Percentiles rank a stretch among this genome's conserved stretches.
phyloP scores from a whole-genome alignment of 2,113 vertebrate genomes.

The Steatornis caripensis region DNA sequence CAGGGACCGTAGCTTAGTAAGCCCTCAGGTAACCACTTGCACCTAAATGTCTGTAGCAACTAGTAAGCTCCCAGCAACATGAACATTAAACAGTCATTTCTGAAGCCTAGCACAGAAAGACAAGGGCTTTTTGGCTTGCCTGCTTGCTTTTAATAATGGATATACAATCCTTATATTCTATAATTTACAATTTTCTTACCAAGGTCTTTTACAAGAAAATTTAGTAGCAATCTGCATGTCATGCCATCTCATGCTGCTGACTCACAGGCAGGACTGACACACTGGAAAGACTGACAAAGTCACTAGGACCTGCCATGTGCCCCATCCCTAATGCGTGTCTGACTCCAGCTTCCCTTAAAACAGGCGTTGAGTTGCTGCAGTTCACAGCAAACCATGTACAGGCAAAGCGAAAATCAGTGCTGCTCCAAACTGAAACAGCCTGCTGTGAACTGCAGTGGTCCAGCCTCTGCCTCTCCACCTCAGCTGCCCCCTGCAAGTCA shows the following conservation, averaged over 20 bases:
- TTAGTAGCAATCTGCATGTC: not conserved
- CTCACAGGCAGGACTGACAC: not conserved
- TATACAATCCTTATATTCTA: not conserved
- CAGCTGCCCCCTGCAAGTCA: not conserved
- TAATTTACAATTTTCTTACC: not conserved
- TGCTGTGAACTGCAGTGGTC: not conserved
- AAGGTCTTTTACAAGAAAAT: not conserved
- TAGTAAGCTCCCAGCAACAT: not conserved
- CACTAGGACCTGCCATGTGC: not conserved
- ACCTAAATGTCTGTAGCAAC: not conserved
- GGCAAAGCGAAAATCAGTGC: not conserved
- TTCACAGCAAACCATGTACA: not conserved
- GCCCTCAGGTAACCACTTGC: not conserved
- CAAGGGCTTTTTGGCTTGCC: not conserved
- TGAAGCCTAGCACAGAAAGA: not conserved
- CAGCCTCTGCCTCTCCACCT: not conserved
- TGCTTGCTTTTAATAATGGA: not conserved
- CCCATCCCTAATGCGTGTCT: fast-evolving
- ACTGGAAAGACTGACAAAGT: not conserved
- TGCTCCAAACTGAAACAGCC: not conserved
- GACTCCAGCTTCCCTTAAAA: not conserved
- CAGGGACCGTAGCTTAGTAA: not conserved
- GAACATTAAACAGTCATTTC: not conserved
- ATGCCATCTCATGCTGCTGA: not conserved
- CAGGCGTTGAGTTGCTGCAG: not conserved